Base-by-base conservation (phyloP, 2,113 vertebrate genomes). In the Machaerirhynchus nigripectus region DNA sequence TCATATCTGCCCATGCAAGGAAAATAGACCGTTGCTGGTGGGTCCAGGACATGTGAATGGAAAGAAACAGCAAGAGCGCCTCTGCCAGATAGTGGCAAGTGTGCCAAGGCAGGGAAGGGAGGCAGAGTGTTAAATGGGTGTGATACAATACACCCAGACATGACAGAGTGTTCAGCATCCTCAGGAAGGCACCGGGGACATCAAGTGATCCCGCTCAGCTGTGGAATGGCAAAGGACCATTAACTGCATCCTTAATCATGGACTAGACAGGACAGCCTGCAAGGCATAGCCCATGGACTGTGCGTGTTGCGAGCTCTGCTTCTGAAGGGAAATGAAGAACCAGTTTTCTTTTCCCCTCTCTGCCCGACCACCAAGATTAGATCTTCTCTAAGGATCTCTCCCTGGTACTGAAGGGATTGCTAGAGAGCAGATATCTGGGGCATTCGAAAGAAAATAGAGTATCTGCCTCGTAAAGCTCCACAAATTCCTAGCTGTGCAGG, bases 131-230 rank as follows among this genome's bases (percentile, higher is more conserved):
- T 46, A 50, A 50, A 65, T 7, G 33, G n/a, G 6, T 46, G 13
- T 47, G 30, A 37, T n/a, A n/a, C 18, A 27, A 39, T 9, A 33
- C 9, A 40, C 7, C 13, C 8, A 22, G 39, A 31, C 5, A 17
- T 0, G 0, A 14, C 15, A 33, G 40, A 5, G 9, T 4, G 24
- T 26, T 26, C 28, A 49, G 53, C 0, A 0, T 53, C n/a, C 44
- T 75, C 3, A 3, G 44, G 24, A 63, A 55, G 39, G 53, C 31
- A 52, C 16, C 31, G 0, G 0, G 1, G 8, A 19, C 8, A 31
- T 19, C 22, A 22, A 21, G 33, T 27, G 35, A 28, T 57, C 9
- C 5, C 52, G 23, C 27, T 86, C 1, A 4, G 24, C n/a, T 4
- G 0, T 46, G 67, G 26, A 73, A 70, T 3, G 11, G n/a, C 71